Percentiles rank a stretch among this genome's conserved stretches.
These are phyloP conservation scores for Pollimyrus isidori DNA, from an alignment of 2,113 vertebrate genomes.

Conservation along the genomic window DNA sequence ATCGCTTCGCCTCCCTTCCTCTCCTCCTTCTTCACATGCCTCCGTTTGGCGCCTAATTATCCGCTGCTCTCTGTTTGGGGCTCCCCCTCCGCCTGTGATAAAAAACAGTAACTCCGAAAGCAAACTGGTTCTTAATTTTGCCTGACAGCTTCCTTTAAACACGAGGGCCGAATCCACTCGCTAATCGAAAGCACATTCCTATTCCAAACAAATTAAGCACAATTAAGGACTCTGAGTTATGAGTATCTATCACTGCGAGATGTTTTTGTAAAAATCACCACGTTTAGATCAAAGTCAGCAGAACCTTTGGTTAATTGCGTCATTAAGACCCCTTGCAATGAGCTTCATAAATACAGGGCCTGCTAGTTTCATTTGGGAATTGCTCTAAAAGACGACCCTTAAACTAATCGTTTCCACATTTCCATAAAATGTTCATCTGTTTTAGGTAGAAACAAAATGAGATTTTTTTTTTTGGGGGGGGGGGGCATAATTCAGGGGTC, in stretches of 20 bases:
- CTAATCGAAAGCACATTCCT: constrained; percentile 99
- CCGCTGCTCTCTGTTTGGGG: constrained; percentile 71
- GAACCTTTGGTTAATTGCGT: constrained; percentile 95
- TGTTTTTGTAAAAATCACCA: constrained; percentile 99
- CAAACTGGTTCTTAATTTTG: constrained; percentile 96
- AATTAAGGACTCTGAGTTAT: constrained; percentile 99
- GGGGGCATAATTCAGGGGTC: constrained; percentile 44
- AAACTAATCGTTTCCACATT: constrained; percentile 97
- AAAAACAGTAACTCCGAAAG: constrained; percentile 89
- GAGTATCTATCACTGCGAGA: constrained; percentile 96
- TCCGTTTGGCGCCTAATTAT: constrained; percentile 69
- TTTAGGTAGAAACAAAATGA: constrained; percentile 62
- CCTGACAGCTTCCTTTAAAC: constrained; percentile 97
- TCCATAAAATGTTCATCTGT: constrained; percentile 69
- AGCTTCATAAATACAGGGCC: constrained; percentile 83
- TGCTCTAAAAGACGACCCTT: constrained; percentile 86
- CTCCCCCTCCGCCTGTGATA: constrained; percentile 76
- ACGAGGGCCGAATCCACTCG: constrained; percentile 74
- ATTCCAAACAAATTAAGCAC: constrained; percentile 99
- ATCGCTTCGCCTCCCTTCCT: not conserved
- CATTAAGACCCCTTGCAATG: constrained; percentile 88
- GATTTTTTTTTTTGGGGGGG: constrained; percentile 47
- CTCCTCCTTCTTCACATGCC: constrained; percentile 35
- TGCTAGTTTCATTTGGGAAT: constrained; percentile 89
- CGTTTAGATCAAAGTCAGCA: constrained; percentile 96